A percentile compares a stretch with the other conserved stretches of the same genome.
Evolutionary conservation across 2,113 vertebrate species (phyloP).

Genomic region (Crotalus helleri): DNA sequence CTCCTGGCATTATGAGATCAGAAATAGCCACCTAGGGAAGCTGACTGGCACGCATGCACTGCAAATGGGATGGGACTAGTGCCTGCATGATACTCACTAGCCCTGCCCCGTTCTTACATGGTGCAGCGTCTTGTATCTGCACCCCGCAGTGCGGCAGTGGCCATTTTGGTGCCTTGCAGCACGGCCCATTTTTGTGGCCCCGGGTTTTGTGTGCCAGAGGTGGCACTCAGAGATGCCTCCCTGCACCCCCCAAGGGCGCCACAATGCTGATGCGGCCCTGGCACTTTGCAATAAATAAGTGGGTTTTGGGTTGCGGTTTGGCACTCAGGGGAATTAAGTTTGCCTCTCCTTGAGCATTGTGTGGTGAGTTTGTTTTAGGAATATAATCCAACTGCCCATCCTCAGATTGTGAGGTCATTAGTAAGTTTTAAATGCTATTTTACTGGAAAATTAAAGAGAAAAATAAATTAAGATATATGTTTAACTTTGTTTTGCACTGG

Average conservation of each 20-base stretch:
- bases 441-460: neutral
- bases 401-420: neutral
- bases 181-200: no score
- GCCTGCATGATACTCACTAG: no score
- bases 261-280: no score
- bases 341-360: neutral
- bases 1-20: neutral
- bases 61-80: no score
- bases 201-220: no score
- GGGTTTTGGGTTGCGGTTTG: neutral
- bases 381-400: neutral
- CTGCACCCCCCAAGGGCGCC: no score
- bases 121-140: no score
- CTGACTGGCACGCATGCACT: neutral
- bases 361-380: neutral
- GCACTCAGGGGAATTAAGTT: neutral
- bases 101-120: no score
- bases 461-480: conserved; percentile 11
- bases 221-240: no score
- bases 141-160: no score
- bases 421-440: neutral
- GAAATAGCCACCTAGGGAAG: neutral
- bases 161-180: no score
- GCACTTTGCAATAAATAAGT: no score
- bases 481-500: conserved; percentile 22